Percentiles rank a stretch among this genome's conserved stretches.
Conservation (phyloP, 2,113 vertebrate species). For the Numida meleagris region DNA sequence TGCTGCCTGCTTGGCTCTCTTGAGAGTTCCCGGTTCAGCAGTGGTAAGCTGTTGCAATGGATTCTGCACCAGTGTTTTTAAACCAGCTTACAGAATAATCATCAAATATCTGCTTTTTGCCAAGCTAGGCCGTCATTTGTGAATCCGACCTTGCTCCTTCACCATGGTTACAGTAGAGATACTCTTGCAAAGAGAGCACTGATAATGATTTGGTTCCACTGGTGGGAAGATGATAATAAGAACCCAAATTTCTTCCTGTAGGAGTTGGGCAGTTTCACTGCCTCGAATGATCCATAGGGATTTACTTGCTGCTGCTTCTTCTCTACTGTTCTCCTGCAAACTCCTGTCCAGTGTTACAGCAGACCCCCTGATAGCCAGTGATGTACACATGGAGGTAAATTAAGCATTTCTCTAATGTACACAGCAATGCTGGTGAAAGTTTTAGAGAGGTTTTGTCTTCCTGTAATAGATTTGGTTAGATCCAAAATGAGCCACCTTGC, state of each 20-base stretch:
- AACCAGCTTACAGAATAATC: neutral
- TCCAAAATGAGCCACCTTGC: neutral
- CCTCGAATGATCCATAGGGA: neutral
- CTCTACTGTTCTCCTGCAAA: neutral
- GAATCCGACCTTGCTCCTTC: neutral
- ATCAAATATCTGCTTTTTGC: neutral
- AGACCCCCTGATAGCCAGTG: neutral
- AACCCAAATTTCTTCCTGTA: neutral
- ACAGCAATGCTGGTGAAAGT: neutral
- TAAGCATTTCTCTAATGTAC: neutral
- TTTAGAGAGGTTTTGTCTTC: neutral
- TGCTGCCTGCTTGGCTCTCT: neutral
- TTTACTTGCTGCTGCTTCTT: neutral
- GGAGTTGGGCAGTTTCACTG: neutral
- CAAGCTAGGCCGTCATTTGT: neutral
- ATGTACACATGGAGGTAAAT: neutral
- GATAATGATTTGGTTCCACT: neutral
- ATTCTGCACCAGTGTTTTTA: neutral
- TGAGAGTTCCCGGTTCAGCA: neutral
- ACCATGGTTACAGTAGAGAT: accelerated
- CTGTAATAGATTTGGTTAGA: neutral
- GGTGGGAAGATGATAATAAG: neutral
- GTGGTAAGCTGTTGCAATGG: neutral
- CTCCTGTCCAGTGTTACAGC: neutral
- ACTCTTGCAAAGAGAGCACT: too few relatives aligned